Evolutionary conservation across 2,888 invertebrate species (phyloP).

Genomic region (Buathra laborator): DNA sequence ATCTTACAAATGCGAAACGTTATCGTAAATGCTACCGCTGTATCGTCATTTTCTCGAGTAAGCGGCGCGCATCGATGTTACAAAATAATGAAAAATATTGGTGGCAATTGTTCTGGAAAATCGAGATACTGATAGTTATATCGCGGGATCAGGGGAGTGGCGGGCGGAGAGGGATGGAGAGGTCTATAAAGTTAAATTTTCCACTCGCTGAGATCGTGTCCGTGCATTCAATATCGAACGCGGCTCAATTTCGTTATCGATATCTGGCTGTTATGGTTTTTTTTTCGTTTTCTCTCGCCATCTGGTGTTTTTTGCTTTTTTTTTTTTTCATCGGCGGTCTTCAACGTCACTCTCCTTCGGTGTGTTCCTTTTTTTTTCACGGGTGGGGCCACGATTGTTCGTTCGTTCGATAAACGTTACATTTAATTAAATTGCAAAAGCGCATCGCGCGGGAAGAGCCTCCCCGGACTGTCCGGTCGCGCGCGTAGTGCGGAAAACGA

Average conservation of each 20-base stretch:
- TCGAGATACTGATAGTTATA: background rate
- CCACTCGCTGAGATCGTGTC: constrained; percentile 9
- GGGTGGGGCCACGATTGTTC: constrained; percentile 45
- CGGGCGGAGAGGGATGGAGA: background rate
- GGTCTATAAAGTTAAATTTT: constrained; percentile 44
- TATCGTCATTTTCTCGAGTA: background rate
- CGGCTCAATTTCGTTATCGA: constrained; percentile 58
- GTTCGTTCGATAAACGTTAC: constrained; percentile 64
- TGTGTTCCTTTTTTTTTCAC: background rate
- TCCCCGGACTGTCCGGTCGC: constrained; percentile 26
- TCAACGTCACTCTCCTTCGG: background rate
- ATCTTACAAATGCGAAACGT: background rate
- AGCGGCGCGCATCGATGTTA: background rate
- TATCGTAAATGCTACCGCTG: background rate
- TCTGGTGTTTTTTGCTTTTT: background rate
- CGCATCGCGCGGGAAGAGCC: background rate
- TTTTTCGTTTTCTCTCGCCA: background rate
- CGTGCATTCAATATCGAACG: constrained; percentile 55
- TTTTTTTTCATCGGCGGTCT: background rate
- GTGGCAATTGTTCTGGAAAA: background rate
- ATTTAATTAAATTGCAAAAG: constrained; percentile 66
- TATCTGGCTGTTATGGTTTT: constrained; percentile 34
- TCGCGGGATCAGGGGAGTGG: too few relatives aligned
- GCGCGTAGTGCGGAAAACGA: constrained; percentile 17
- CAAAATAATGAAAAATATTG: background rate